A percentile compares a stretch with the other conserved stretches of the same genome.
phyloP scores from a whole-genome alignment of 2,113 vertebrate species.

The Casuarius casuarius region DNA sequence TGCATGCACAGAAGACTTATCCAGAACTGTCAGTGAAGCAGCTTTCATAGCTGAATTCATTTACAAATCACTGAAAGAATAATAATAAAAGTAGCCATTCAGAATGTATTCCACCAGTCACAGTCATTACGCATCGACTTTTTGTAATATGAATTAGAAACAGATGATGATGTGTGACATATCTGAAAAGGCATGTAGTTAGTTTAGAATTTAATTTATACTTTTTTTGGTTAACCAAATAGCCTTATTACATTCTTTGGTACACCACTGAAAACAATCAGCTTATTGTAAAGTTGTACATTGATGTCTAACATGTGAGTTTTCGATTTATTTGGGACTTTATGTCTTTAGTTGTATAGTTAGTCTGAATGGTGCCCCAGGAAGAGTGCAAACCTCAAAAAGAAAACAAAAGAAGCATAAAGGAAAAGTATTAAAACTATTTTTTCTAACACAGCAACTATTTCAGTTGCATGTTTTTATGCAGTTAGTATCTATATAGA shows the following conservation, averaged over 20 bases:
- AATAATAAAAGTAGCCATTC: neutral
- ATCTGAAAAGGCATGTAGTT: slow-evolving; percentile 21
- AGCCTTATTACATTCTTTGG: slow-evolving; percentile 10
- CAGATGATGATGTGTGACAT: neutral
- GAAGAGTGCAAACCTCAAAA: neutral
- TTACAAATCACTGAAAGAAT: slow-evolving; percentile 43
- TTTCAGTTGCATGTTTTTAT: neutral
- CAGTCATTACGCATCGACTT: neutral
- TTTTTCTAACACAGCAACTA: neutral
- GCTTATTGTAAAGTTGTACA: slow-evolving; percentile 1
- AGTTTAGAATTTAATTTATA: slow-evolving; percentile 22
- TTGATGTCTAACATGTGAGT: neutral
- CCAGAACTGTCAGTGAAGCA: slow-evolving; percentile 20
- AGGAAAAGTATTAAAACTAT: neutral
- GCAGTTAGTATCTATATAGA: neutral
- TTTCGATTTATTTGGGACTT: neutral
- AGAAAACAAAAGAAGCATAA: neutral
- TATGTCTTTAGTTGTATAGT: neutral
- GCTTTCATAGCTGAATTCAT: slow-evolving; percentile 21
- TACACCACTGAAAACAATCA: slow-evolving; percentile 31
- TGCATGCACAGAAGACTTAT: neutral
- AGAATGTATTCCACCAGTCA: neutral
- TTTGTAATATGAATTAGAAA: slow-evolving; percentile 26
- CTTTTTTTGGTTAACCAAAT: neutral
- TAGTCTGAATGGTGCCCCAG: neutral